These are phyloP conservation scores for Malacosoma neustria DNA, from an alignment of 2,888 invertebrate genomes.

Conservation along the genomic window DNA sequence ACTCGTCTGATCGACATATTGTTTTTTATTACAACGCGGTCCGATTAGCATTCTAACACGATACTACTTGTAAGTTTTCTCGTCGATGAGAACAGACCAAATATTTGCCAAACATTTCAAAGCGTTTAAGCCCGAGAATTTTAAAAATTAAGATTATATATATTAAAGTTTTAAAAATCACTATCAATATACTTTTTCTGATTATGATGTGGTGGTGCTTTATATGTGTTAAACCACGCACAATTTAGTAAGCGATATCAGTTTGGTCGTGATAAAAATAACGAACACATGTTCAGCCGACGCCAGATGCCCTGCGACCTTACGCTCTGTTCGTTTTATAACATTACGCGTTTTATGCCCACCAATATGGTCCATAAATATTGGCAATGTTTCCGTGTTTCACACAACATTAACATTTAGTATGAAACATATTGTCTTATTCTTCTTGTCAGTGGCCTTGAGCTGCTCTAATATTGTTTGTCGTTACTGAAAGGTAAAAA, in stretches of 20 bases:
- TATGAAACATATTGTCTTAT: slow-evolving; percentile 28
- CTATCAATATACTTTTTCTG: slow-evolving; percentile 15
- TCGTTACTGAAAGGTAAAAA: slow-evolving; percentile 10
- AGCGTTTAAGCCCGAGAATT: no score
- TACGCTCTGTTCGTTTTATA: slow-evolving; percentile 43
- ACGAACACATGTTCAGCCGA: slow-evolving; percentile 49
- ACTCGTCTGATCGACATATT: no score
- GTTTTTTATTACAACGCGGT: no score
- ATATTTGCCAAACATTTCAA: no score
- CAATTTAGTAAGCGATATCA: slow-evolving; percentile 40
- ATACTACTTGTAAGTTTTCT: no score
- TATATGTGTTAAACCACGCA: neutral
- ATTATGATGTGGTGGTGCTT: no score
- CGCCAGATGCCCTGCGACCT: slow-evolving; percentile 71
- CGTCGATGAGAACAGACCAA: no score
- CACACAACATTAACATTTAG: slow-evolving; percentile 41
- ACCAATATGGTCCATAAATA: slow-evolving; percentile 36
- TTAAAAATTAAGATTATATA: no score
- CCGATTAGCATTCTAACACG: no score
- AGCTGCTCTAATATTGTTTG: slow-evolving; percentile 1
- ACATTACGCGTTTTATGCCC: slow-evolving; percentile 32
- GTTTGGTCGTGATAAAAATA: slow-evolving; percentile 60
- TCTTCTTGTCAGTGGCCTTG: slow-evolving; percentile 13
- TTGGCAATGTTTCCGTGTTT: slow-evolving; percentile 34
- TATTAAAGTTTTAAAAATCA: no score